Conservation (phyloP, 30 jellyfish, hydroid and myxozoan species). For the Aurelia sp. region DNA sequence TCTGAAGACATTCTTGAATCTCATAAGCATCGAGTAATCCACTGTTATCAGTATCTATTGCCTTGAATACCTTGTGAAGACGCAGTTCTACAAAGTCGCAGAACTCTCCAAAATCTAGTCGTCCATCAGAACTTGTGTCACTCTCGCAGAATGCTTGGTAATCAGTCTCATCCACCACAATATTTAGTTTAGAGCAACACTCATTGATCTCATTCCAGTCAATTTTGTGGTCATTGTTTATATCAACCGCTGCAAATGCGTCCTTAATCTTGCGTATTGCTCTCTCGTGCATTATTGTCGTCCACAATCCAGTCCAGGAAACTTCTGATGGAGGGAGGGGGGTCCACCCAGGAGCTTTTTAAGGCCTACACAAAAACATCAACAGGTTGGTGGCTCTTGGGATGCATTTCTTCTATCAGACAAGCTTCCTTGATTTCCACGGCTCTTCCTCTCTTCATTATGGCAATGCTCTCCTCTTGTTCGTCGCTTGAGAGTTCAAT, state of each 20-base stretch:
- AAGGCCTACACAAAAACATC: too few relatives aligned
- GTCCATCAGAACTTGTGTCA: constrained; percentile 38
- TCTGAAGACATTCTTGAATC: constrained; percentile 54
- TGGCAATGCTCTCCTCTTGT: too few relatives aligned
- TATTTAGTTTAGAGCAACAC: constrained; percentile 67
- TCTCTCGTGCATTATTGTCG: constrained; percentile 48
- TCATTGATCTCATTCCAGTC: constrained; percentile 75
- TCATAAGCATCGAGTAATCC: constrained; percentile 68
- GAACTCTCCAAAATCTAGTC: constrained; percentile 38
- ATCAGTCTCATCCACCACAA: constrained; percentile 50
- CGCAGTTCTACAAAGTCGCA: constrained; percentile 67
- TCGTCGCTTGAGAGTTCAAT: too few relatives aligned
- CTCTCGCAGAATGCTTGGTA: constrained; percentile 33
- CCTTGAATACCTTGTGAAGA: constrained; percentile 51
- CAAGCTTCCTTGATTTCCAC: too few relatives aligned
- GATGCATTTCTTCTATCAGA: too few relatives aligned
- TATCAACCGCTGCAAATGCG: constrained; percentile 73
- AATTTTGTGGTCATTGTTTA: constrained; percentile 53
- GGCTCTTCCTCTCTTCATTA: too few relatives aligned
- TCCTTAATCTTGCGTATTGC: constrained; percentile 53
- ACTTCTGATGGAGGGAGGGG: too few relatives aligned
- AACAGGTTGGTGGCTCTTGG: too few relatives aligned
- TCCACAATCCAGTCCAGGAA: too few relatives aligned
- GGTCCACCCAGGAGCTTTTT: too few relatives aligned
- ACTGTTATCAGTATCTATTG: constrained; percentile 67